Conservation (phyloP, 2,113 vertebrate genomes). For the Cnemophilus loriae region DNA sequence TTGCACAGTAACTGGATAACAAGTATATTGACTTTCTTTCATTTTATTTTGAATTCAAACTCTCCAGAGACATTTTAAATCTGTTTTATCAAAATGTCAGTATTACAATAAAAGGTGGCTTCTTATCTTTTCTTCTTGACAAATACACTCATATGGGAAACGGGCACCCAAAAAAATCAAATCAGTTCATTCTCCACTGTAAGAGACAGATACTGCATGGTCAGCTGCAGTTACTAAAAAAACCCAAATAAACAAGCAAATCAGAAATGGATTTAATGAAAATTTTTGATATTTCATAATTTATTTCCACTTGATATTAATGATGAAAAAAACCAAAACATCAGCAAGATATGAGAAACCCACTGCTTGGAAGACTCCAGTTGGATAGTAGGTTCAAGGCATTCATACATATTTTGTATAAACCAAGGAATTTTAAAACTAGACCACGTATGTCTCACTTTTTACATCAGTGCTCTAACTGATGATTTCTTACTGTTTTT, state of each 20-base stretch:
- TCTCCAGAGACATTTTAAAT: background rate
- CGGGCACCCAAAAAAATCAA: background rate
- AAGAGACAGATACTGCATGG: background rate
- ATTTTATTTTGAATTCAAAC: background rate
- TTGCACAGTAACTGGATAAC: background rate
- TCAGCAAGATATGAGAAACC: background rate
- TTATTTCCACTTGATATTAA: background rate
- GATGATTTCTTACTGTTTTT: background rate
- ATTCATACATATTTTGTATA: background rate
- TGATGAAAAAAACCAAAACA: background rate
- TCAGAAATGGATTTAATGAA: background rate
- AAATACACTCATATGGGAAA: background rate
- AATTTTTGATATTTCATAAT: rapidly evolving
- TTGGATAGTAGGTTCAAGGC: background rate
- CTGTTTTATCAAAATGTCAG: background rate
- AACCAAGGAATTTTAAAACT: background rate
- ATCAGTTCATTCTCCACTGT: background rate
- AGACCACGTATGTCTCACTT: background rate
- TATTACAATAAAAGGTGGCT: background rate
- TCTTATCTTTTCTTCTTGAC: background rate
- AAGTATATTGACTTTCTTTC: background rate
- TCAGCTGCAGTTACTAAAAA: background rate
- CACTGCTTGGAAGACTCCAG: background rate
- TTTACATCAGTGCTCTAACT: background rate
- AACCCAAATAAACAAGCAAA: background rate